Base-by-base conservation (phyloP, 2,888 invertebrate genomes). In the Dolichopus griseipennis region DNA sequence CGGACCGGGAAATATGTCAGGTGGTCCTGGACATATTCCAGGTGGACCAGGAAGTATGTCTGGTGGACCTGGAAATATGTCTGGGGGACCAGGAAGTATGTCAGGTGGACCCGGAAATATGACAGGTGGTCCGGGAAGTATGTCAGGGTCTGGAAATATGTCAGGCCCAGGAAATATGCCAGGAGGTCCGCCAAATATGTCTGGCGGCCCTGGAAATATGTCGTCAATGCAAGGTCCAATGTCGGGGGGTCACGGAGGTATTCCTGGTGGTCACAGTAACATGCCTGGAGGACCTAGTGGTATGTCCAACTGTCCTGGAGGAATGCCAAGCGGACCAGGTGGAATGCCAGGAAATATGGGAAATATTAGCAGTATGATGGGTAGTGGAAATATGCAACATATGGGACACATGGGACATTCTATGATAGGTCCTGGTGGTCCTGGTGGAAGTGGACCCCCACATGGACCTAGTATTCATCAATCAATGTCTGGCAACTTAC, bases 351-450 rank as follows among this genome's bases (percentile, higher is more conserved):
- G 71, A 69, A 73, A 69, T 65, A 68, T 73, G 71, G 72, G 70
- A 43, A 75, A 74, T 68, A 78, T 76, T 70, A 79, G 76, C 68
- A 78, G 77, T 62, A 75, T 77, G 63, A 78, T 78, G 75, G 72
- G 74, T 43, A 74, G 75, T 15, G 66, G 68, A 72, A 70, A 69
- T 65, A 72, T 18, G 68, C 70, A 3, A 74, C 70, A 70, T 67
- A 70, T 72, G 71, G 74, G 72, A 66, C 71, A 73, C 34, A 67
- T 73, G 67, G 69, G 72, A 61, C 37, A 34, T 9, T 7, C 18
- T 34, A n/a, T n/a, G 33, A 75, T 71, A 73, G 76, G 70, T 73
- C 73, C 70, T 71, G 83, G 83, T 69, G 84, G 84, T 1, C 84
- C 84, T 63, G 84, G 73, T 33, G 76, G 71, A 63, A 71, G 72